Conservation (phyloP, 2,888 invertebrate genomes). For the Yponomeuta evonymella region DNA sequence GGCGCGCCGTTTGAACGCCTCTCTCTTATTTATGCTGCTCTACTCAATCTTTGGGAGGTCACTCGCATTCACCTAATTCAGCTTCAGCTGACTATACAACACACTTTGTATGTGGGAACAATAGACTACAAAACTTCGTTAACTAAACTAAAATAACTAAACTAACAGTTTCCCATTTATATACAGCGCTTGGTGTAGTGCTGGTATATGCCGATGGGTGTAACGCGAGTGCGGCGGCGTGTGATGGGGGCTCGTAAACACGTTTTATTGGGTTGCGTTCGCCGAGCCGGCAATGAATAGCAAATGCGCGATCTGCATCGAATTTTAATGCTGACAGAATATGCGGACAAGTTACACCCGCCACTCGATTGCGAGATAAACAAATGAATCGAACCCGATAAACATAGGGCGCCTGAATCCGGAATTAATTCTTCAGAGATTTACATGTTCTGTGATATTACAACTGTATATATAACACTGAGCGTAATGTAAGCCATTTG, state of each 20-base stretch:
- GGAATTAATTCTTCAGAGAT: no score
- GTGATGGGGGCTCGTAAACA: conserved; percentile 55
- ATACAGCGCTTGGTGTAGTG: no score
- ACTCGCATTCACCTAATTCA: neutral
- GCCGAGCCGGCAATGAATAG: conserved; percentile 58
- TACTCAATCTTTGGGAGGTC: neutral
- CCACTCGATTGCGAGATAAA: conserved; percentile 1
- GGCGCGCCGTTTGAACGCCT: conserved; percentile 2
- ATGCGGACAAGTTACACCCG: conserved; percentile 7
- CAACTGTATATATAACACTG: no score
- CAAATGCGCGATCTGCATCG: conserved; percentile 51
- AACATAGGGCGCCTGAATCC: no score
- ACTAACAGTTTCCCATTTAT: no score
- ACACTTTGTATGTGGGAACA: neutral
- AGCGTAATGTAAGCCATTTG: neutral
- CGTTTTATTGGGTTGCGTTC: conserved; percentile 55
- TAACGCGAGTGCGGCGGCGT: conserved; percentile 25
- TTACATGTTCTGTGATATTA: no score
- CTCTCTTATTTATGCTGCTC: neutral
- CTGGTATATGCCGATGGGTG: neutral
- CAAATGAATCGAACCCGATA: neutral
- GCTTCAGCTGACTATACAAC: neutral
- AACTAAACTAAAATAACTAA: no score
- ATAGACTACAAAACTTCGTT: no score
- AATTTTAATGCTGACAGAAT: conserved; percentile 38